Evolutionary conservation across 2,113 vertebrate species (phyloP).

Genomic region (Calyptomena viridis): DNA sequence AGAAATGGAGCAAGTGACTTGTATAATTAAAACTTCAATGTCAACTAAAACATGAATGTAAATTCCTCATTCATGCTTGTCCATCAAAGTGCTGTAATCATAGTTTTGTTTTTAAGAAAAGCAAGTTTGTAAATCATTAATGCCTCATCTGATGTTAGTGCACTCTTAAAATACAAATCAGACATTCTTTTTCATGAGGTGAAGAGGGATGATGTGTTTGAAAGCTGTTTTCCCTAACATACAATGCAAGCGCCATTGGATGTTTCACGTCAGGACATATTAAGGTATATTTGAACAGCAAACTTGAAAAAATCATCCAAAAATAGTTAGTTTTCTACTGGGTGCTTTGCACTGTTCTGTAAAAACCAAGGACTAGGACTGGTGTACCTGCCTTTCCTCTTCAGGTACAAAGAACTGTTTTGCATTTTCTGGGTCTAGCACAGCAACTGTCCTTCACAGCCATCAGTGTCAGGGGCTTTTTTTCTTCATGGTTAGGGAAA

Average conservation of each 20-base stretch:
- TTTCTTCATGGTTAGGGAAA: background rate
- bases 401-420: background rate
- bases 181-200: background rate
- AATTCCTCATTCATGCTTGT: background rate
- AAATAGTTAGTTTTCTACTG: background rate
- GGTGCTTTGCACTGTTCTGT: background rate
- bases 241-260: background rate
- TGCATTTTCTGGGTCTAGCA: background rate
- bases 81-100: background rate
- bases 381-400: background rate
- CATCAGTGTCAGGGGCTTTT: background rate
- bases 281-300: background rate
- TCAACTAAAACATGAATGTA: slow-evolving; percentile 34
- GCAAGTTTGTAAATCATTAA: background rate
- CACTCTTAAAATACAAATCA: background rate
- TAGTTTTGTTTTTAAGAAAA: background rate
- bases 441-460: background rate
- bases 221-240: background rate
- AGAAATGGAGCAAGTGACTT: slow-evolving; percentile 36
- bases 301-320: background rate
- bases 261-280: background rate
- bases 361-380: background rate
- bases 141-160: background rate
- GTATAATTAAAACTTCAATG: slow-evolving; percentile 49
- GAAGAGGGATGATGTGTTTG: background rate